These are phyloP conservation scores for Eospalax fontanierii DNA, from an alignment of 2,797 vertebrate species.

Conservation along the genomic window DNA sequence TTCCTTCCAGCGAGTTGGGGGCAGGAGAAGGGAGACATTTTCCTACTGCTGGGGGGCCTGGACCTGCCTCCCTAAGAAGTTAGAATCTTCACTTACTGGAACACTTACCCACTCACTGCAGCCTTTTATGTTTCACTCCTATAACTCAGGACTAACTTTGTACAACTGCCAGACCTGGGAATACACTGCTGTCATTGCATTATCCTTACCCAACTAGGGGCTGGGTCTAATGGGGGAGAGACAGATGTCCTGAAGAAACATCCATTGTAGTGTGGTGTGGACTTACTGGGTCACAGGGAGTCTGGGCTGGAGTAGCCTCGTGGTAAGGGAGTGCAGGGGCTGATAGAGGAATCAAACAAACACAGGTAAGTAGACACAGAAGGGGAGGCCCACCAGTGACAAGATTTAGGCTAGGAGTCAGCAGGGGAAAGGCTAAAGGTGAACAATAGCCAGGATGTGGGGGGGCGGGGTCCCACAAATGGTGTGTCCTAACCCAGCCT, in stretches of 20 bases:
- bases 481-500: not conserved
- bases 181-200: not conserved
- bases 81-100: not conserved
- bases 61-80: not conserved
- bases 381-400: not conserved
- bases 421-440: not conserved
- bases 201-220: not conserved
- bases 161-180: not conserved
- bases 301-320: not conserved
- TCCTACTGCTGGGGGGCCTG: not conserved
- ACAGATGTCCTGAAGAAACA: not conserved
- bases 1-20: not conserved
- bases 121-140: not conserved
- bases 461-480: not conserved
- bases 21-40: not conserved
- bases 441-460: not conserved
- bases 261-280: not conserved
- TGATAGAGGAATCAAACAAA: not conserved
- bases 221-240: not conserved
- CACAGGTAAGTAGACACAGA: not conserved
- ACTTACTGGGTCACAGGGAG: not conserved
- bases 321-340: not conserved
- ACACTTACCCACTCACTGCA: not conserved
- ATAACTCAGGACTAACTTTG: not conserved
- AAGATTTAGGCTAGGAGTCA: not conserved